phyloP scores from a whole-genome alignment of 2,888 invertebrate genomes.

The Sarcophaga subvicina region DNA sequence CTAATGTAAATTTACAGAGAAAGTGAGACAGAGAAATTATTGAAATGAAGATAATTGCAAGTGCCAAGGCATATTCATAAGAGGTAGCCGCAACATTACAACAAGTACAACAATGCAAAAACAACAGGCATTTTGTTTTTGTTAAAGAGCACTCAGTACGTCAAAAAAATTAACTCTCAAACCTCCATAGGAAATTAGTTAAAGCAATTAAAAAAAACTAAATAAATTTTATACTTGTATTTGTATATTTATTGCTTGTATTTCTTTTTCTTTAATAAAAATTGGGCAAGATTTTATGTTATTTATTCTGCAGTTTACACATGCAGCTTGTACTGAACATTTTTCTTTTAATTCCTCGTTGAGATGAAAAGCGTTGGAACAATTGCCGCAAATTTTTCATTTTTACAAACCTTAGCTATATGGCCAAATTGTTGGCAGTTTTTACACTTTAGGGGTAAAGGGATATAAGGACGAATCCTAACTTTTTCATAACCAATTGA shows the following conservation, averaged over 20 bases:
- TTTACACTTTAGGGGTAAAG: constrained; percentile 14
- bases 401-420: constrained; percentile 18
- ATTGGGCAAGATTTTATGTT: constrained; percentile 34
- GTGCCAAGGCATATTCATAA: no score
- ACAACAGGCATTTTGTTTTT: no score
- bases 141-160: no score
- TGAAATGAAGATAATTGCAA: not conserved
- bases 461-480: not conserved
- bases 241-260: no score
- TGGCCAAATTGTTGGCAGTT: constrained; percentile 15
- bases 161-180: no score
- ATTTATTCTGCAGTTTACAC: constrained; percentile 25
- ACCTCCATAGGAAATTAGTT: no score
- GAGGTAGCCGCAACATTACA: no score
- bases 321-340: not conserved
- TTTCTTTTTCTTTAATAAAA: constrained; percentile 30
- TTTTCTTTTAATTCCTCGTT: no score
- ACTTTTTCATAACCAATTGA: constrained; percentile 25
- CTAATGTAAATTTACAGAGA: not conserved
- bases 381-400: not conserved
- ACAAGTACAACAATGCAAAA: no score
- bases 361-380: no score
- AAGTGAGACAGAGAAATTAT: not conserved
- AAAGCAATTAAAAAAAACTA: no score
- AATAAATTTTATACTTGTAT: no score